Conservation (phyloP, 2,797 vertebrate genomes). For the Sebastes glaucus region DNA sequence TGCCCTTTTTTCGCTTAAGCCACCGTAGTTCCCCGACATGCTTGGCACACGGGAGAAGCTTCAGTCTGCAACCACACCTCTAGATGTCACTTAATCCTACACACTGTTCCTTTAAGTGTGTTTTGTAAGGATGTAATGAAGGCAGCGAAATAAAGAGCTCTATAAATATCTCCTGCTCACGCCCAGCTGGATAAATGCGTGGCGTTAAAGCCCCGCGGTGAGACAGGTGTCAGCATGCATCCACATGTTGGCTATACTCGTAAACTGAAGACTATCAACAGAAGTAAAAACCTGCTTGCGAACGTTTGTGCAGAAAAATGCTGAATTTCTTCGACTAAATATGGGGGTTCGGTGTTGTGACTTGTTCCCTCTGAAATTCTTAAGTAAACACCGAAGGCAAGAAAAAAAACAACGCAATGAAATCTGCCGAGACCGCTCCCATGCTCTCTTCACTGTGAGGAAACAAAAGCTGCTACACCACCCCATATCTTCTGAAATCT, state of each 20-base stretch:
- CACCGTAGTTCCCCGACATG: too few relatives aligned
- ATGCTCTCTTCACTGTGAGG: not conserved
- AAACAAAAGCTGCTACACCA: not conserved
- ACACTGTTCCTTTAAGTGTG: not conserved
- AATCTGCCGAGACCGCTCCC: not conserved
- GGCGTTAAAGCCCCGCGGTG: not conserved
- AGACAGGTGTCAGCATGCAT: slow-evolving; percentile 14
- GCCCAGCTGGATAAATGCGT: not conserved
- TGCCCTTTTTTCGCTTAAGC: rapidly evolving
- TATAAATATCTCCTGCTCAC: not conserved
- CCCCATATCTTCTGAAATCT: not conserved
- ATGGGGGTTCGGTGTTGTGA: not conserved
- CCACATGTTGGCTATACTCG: not conserved
- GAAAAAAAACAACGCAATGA: not conserved
- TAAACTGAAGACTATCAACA: not conserved
- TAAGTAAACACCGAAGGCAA: not conserved
- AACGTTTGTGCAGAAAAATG: slow-evolving; percentile 3
- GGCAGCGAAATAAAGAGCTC: not conserved
- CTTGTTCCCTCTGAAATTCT: not conserved
- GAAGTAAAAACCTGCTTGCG: not conserved
- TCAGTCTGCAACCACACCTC: too few relatives aligned
- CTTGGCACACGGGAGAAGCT: too few relatives aligned
- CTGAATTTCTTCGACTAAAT: not conserved
- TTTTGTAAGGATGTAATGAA: not conserved
- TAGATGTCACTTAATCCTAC: too few relatives aligned